Evolutionary conservation across 2,797 vertebrate genomes (phyloP).

Genomic region (Artibeus lituratus): DNA sequence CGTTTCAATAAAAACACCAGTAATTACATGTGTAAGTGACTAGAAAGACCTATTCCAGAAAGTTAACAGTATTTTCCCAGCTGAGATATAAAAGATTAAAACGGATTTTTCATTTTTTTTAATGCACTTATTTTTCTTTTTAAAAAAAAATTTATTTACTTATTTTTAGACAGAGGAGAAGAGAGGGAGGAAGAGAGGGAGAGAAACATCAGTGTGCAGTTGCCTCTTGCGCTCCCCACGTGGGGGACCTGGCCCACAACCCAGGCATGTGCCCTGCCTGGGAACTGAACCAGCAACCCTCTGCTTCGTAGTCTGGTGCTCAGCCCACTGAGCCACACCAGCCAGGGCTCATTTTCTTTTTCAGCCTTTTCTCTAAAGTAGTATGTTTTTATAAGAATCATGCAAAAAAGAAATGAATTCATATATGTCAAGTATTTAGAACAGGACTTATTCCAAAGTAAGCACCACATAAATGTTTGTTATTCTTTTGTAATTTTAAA

Average conservation of each 20-base stretch:
- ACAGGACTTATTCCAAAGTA: constrained; percentile 11
- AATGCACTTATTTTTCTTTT: not conserved
- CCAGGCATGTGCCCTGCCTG: too few relatives aligned
- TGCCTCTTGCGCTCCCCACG: too few relatives aligned
- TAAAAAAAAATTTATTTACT: too few relatives aligned
- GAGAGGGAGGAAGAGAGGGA: too few relatives aligned
- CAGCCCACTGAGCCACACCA: too few relatives aligned
- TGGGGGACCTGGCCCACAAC: too few relatives aligned
- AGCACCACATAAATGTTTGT: not conserved
- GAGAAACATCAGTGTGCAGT: too few relatives aligned
- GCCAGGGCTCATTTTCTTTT: not conserved
- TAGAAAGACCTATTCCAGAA: not conserved
- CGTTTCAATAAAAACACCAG: constrained; percentile 11
- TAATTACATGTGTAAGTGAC: not conserved
- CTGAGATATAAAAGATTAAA: not conserved
- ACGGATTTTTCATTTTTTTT: not conserved
- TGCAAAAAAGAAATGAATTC: not conserved
- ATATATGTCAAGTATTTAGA: not conserved
- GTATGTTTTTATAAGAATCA: not conserved
- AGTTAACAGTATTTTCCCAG: not conserved
- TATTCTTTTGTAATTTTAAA: not conserved
- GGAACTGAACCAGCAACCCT: too few relatives aligned
- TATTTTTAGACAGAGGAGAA: too few relatives aligned
- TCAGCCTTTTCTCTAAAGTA: not conserved
- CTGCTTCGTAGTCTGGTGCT: too few relatives aligned